Base-by-base conservation (phyloP, 2,797 vertebrate genomes). In the Selene dorsalis region DNA sequence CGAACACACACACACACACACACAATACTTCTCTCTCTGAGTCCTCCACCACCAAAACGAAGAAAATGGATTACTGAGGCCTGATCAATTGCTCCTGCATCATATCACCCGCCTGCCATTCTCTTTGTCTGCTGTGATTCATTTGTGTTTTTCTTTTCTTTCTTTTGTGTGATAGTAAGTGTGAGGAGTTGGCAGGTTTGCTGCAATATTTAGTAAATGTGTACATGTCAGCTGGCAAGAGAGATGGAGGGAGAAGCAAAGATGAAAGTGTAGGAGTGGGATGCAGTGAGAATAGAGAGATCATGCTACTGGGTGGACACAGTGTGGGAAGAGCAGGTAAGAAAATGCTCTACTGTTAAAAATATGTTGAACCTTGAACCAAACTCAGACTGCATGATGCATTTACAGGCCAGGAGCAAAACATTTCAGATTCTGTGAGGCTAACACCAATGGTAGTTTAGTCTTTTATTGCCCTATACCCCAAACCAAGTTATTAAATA, bases 41-140 rank as follows among this genome's bases (percentile, higher is more conserved):
- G 77, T 79, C 79, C 83, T 88, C 79, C 83, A 82, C 89, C 89
- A 89, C 87, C 85, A 83, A 84, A 82, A 90, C 71, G 79, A 80
- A 77, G 53, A 84, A 84, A 88, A 93, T 92, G 89, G 86, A 94
- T 93, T 89, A 83, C 64, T 16, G 62, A 79, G 71, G 56, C 60
- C 87, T 89, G 85, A 94, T 94, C 79, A 86, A 91, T 92, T 72
- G 84, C 80, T 86, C 74, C 78, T 75, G 88, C 86, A 87, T 91
- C 78, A 71, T 87, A 91, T 92, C 63, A 58, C 68, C 78, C 32
- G 7, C 48, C 67, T 47, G 24, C 75, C 68, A 24, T 86, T 87
- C 65, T 77, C 75, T 86, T 84, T 87, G 89, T 91, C 79, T 88
- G 45, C 66, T 52, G 55, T 91, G 87, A 90, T 90, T 85, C 81